These are phyloP conservation scores for Thaleichthys pacificus DNA, from an alignment of 2,797 vertebrate species.

Conservation along the genomic window DNA sequence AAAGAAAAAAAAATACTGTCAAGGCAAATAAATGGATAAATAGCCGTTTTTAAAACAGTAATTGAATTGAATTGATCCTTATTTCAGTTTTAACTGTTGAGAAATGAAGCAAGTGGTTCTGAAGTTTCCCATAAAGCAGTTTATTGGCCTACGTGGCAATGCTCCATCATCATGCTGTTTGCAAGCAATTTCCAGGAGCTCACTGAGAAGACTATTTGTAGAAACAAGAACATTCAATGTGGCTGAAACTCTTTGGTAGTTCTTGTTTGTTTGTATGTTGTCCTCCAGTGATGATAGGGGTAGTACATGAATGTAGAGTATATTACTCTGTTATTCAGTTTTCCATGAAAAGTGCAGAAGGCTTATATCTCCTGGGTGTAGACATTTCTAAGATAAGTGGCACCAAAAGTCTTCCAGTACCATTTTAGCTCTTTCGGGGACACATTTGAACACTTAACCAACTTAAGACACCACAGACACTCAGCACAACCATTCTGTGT, in stretches of 20 bases:
- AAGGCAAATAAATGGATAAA: slow-evolving; percentile 4
- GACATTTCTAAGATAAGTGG: neutral
- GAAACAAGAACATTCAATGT: slow-evolving; percentile 41
- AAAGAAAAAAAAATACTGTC: slow-evolving; percentile 27
- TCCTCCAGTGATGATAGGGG: slow-evolving; percentile 38
- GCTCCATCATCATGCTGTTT: slow-evolving; percentile 62
- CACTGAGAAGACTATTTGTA: slow-evolving; percentile 51
- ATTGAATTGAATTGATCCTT: slow-evolving; percentile 50
- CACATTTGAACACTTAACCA: neutral
- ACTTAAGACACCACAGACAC: slow-evolving; percentile 41
- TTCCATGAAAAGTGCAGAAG: neutral
- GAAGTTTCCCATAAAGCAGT: slow-evolving; percentile 58
- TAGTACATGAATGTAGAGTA: neutral
- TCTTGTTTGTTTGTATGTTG: slow-evolving; percentile 50
- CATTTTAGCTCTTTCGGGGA: too few species aligned
- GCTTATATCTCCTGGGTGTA: neutral
- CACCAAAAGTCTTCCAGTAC: neutral
- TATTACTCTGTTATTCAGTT: too few species aligned
- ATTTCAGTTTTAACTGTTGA: slow-evolving; percentile 55
- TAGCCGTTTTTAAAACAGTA: slow-evolving; percentile 21
- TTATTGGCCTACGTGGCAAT: slow-evolving; percentile 54
- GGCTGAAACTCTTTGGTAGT: slow-evolving; percentile 49
- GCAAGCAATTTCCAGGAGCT: slow-evolving; percentile 51
- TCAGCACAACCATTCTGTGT: slow-evolving; percentile 38
- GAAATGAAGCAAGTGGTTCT: slow-evolving; percentile 58